These are phyloP conservation scores for Anastrepha ludens DNA, from an alignment of 1,140 invertebrate species.

Conservation along the genomic window DNA sequence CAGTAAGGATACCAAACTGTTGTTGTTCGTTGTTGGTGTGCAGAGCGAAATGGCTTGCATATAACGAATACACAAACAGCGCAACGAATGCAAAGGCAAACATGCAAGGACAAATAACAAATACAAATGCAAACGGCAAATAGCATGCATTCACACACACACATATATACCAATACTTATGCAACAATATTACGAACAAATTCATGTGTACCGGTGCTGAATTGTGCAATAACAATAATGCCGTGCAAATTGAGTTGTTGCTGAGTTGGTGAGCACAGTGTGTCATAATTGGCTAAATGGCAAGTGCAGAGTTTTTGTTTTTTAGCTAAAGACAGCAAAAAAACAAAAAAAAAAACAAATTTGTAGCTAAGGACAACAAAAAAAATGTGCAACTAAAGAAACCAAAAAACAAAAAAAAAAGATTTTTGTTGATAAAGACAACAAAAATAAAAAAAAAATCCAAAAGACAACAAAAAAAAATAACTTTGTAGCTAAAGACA, in stretches of 20 bases:
- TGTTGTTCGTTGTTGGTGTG: not conserved
- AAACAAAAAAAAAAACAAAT: too few relatives aligned
- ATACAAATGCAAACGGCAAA: not conserved
- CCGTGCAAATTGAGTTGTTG: conserved; percentile 12
- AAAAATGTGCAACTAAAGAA: too few relatives aligned
- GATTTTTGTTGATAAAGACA: too few relatives aligned
- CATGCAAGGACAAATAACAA: not conserved
- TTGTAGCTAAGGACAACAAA: not conserved
- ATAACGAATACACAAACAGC: not conserved
- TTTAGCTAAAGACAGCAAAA: not conserved
- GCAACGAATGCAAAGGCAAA: not conserved
- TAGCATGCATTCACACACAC: not conserved
- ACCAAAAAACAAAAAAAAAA: too few relatives aligned
- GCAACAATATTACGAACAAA: not conserved
- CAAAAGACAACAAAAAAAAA: too few relatives aligned
- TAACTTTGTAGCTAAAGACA: too few relatives aligned
- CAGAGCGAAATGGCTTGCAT: conserved; percentile 8
- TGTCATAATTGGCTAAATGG: not conserved
- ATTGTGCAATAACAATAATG: conserved; percentile 14
- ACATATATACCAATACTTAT: not conserved
- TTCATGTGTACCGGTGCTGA: not conserved
- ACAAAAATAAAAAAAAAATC: too few relatives aligned
- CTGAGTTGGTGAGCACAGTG: not conserved
- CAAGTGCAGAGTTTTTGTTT: not conserved
- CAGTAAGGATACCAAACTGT: not conserved